A percentile compares a stretch with the other conserved stretches of the same genome.
phyloP scores from a whole-genome alignment of 2,113 vertebrate genomes.

The Neofelis nebulosa region DNA sequence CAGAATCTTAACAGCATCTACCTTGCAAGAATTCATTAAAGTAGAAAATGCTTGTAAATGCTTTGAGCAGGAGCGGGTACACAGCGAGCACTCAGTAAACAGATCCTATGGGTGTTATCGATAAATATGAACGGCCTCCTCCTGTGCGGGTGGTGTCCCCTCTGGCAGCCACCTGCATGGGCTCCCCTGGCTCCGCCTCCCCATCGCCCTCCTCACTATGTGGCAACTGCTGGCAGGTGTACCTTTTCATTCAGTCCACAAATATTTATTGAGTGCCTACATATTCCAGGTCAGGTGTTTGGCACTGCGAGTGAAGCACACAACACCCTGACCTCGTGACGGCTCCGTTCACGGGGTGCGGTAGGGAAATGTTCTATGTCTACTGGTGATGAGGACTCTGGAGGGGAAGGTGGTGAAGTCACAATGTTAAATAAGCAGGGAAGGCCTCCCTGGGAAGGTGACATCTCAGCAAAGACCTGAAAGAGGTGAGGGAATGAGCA shows the following conservation, averaged over 20 bases:
- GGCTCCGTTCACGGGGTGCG: not conserved
- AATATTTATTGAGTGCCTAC: not conserved
- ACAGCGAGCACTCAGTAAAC: not conserved
- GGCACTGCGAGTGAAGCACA: not conserved
- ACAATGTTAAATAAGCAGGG: not conserved
- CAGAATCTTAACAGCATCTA: not conserved
- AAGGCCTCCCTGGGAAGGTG: not conserved
- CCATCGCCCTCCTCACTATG: not conserved
- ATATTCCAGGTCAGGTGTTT: not conserved
- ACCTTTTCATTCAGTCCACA: not conserved
- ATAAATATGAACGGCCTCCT: not conserved
- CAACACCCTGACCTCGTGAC: fast-evolving
- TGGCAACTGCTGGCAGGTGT: not conserved
- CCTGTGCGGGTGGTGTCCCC: not conserved
- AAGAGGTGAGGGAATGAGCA: not conserved
- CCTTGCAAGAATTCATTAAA: not conserved
- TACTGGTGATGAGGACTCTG: not conserved
- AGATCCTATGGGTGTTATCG: no score
- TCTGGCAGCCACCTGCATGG: not conserved
- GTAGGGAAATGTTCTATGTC: not conserved
- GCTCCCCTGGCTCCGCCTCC: not conserved
- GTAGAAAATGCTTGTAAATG: not conserved
- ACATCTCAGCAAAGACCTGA: not conserved
- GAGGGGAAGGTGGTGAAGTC: not conserved
- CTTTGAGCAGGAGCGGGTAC: no score